These are phyloP conservation scores for Drosophila picticornis DNA, from an alignment of 2,888 invertebrate species.

Conservation along the genomic window DNA sequence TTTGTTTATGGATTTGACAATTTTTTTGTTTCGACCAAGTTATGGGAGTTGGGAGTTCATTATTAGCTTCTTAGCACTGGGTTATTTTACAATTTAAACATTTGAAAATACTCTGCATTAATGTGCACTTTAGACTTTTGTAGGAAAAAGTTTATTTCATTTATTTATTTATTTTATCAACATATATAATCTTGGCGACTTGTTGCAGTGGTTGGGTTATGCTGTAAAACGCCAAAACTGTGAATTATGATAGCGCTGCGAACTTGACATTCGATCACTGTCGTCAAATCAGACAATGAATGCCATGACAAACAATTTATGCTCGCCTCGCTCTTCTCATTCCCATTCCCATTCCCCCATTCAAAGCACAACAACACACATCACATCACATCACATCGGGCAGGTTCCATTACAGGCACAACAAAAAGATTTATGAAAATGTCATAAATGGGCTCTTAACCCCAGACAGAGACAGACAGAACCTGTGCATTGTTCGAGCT, in stretches of 20 bases:
- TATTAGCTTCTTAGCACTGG: background rate
- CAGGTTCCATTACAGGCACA: slow-evolving; percentile 22
- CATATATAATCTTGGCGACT: background rate
- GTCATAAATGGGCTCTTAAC: slow-evolving; percentile 30
- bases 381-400: slow-evolving; percentile 5
- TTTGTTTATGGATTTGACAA: accelerated
- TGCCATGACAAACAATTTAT: slow-evolving; percentile 55
- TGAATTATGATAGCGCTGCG: slow-evolving; percentile 30
- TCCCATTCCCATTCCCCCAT: slow-evolving; percentile 5
- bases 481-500: slow-evolving; percentile 36
- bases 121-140: background rate
- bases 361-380: slow-evolving; percentile 5
- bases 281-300: slow-evolving; percentile 30
- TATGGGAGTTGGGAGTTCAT: background rate
- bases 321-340: slow-evolving; percentile 35
- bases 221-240: slow-evolving; percentile 9
- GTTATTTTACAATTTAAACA: background rate
- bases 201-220: slow-evolving; percentile 12
- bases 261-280: slow-evolving; percentile 51
- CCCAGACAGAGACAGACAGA: slow-evolving; percentile 34
- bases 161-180: too few relatives aligned
- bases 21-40: background rate
- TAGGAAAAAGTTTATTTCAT: background rate
- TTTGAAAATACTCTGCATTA: background rate
- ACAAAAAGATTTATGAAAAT: slow-evolving; percentile 62